These are phyloP conservation scores for Emys orbicularis DNA, from an alignment of 2,797 vertebrate species.

Conservation along the genomic window DNA sequence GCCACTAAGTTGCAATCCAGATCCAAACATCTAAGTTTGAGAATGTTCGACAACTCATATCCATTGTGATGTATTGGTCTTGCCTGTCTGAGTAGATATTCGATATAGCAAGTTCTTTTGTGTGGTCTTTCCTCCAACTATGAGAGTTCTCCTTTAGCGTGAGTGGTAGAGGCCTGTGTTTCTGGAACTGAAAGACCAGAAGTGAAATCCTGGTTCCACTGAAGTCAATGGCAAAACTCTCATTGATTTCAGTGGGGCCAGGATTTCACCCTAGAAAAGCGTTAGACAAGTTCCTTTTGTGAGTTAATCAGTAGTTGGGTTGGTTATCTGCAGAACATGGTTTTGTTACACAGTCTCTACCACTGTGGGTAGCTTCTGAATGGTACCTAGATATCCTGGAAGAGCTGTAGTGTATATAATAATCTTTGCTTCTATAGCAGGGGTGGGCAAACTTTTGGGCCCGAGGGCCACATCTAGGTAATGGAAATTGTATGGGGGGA, in stretches of 20 bases:
- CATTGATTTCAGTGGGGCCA: neutral
- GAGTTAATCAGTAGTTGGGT: neutral
- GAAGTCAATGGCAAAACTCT: neutral
- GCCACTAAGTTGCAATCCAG: neutral
- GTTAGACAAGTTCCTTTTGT: neutral
- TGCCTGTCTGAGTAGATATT: neutral
- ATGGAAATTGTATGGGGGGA: too few species aligned
- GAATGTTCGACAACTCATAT: neutral
- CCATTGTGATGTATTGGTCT: neutral
- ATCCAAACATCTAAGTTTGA: neutral
- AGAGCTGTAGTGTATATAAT: neutral
- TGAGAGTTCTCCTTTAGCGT: neutral
- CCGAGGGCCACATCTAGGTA: too few species aligned
- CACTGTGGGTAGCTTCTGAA: neutral
- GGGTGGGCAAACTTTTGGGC: too few species aligned
- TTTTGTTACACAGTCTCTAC: neutral
- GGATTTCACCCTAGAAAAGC: neutral
- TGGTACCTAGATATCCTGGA: neutral
- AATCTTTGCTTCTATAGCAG: neutral
- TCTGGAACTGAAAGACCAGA: neutral
- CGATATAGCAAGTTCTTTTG: neutral
- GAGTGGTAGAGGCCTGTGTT: neutral
- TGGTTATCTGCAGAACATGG: neutral
- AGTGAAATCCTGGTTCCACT: neutral
- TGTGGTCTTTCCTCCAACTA: neutral